phyloP scores from a whole-genome alignment of 2,888 invertebrate species.

The Octonoba sinensis region DNA sequence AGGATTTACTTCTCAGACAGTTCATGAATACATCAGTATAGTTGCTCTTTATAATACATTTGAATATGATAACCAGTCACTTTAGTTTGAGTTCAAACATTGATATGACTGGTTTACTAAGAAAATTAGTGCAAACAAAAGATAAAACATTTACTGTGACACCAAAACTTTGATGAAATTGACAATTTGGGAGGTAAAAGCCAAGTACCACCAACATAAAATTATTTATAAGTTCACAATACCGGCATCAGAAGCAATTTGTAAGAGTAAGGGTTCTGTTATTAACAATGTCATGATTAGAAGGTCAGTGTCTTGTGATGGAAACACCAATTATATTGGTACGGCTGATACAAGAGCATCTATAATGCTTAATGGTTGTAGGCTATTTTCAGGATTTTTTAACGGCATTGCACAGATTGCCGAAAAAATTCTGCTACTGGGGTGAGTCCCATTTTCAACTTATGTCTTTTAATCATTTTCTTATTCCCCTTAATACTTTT shows the following conservation, averaged over 20 bases:
- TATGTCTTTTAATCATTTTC: no score
- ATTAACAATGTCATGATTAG: background rate
- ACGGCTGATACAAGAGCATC: background rate
- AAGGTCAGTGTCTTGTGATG: background rate
- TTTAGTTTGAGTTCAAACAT: background rate
- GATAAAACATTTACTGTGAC: background rate
- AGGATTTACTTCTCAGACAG: background rate
- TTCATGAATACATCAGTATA: background rate
- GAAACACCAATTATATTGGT: background rate
- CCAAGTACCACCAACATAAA: background rate
- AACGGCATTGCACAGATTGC: no score
- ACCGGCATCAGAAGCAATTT: background rate
- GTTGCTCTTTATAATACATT: background rate
- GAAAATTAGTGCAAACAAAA: background rate
- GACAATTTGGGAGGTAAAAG: background rate
- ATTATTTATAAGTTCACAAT: background rate
- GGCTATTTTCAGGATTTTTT: no score
- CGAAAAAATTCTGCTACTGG: no score
- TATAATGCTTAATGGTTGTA: slow-evolving; percentile 3
- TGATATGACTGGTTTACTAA: background rate
- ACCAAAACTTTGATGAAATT: background rate
- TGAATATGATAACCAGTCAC: no score
- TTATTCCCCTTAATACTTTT: no score
- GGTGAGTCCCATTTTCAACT: no score
- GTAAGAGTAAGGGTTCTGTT: background rate